Evolutionary conservation across 2,113 vertebrate genomes (phyloP).

Genomic region (Sylvia atricapilla): DNA sequence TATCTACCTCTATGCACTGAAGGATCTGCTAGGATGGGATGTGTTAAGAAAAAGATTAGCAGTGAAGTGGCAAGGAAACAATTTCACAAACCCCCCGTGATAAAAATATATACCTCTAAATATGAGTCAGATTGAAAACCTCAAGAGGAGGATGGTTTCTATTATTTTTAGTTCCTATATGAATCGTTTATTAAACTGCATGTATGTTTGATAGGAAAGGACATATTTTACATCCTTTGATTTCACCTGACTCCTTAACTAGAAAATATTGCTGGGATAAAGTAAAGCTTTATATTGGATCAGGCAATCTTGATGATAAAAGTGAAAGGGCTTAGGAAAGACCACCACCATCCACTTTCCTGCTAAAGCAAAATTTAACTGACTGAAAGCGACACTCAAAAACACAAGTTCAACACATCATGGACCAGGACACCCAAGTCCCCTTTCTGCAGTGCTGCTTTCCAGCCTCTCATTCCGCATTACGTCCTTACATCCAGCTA

Average conservation of each 20-base stretch:
- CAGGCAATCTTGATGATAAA: not conserved
- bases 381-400: not conserved
- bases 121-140: not conserved
- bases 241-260: not conserved
- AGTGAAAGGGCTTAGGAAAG: not conserved
- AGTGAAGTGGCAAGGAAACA: not conserved
- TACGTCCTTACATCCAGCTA: not conserved
- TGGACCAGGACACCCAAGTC: accelerated
- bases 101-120: not conserved
- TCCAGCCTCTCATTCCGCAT: not conserved
- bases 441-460: too few relatives aligned
- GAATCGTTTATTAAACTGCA: not conserved
- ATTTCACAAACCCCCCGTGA: not conserved
- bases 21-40: not conserved
- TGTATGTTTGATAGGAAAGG: not conserved
- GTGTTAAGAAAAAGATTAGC: not conserved
- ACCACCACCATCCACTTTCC: not conserved
- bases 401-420: too few relatives aligned
- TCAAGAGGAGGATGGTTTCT: not conserved
- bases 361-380: not conserved
- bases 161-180: not conserved
- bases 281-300: not conserved
- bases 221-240: not conserved
- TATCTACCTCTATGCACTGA: not conserved
- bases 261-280: not conserved